Percentiles rank a stretch among this genome's conserved stretches.
These are phyloP conservation scores for Abscondita cerata DNA, from an alignment of 2,888 invertebrate genomes.

Conservation along the genomic window DNA sequence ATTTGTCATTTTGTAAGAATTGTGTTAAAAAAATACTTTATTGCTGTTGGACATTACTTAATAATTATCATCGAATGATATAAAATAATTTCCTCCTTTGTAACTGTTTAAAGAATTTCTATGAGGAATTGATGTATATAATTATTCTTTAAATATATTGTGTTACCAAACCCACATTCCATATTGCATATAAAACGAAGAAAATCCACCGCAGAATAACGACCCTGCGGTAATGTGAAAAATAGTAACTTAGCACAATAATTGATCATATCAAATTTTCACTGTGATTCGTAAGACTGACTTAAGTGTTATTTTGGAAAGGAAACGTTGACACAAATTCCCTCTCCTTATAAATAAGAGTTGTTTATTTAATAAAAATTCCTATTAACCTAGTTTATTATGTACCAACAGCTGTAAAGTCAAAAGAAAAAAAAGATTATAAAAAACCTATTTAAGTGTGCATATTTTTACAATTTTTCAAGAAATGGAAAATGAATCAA, in stretches of 20 bases:
- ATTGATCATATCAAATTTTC: slow-evolving; percentile 65
- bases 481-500: slow-evolving; percentile 51
- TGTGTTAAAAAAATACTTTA: slow-evolving; percentile 53
- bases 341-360: slow-evolving; percentile 43
- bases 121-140: slow-evolving; percentile 37
- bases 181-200: slow-evolving; percentile 30
- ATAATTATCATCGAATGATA: slow-evolving; percentile 48
- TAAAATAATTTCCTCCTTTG: slow-evolving; percentile 42
- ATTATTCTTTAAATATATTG: slow-evolving; percentile 34
- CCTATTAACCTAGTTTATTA: slow-evolving; percentile 30
- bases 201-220: slow-evolving; percentile 23
- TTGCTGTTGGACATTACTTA: slow-evolving; percentile 52
- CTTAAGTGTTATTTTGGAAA: slow-evolving; percentile 61
- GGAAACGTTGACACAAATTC: slow-evolving; percentile 48
- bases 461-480: slow-evolving; percentile 57
- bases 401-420: slow-evolving; percentile 54
- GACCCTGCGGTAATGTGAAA: slow-evolving; percentile 31
- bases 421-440: slow-evolving; percentile 40
- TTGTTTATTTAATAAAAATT: slow-evolving; percentile 33
- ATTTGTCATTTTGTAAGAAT: slow-evolving; percentile 51
- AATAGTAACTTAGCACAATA: slow-evolving; percentile 59
- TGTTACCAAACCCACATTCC: slow-evolving; percentile 36
- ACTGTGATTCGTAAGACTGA: slow-evolving; percentile 66
- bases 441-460: slow-evolving; percentile 51
- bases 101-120: slow-evolving; percentile 37